Percentiles rank a stretch among this genome's conserved stretches.
Conservation (phyloP, 2,113 vertebrate genomes). For the Hemiprocne comata region DNA sequence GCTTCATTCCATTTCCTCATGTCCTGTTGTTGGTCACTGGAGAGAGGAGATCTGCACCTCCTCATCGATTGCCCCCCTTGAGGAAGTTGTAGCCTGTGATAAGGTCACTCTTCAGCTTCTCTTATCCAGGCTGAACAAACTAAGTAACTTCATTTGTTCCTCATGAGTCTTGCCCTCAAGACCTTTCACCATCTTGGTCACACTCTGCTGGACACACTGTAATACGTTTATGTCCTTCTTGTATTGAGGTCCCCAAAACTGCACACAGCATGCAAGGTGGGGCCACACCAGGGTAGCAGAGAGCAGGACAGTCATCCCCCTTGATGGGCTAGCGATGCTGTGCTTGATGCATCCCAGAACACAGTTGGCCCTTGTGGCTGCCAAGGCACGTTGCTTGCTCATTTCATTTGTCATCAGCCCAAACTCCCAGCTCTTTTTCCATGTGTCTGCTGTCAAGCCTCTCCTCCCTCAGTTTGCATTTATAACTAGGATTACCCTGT, state of each 20-base stretch:
- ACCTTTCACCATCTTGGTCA: neutral
- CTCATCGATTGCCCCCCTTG: fast-evolving
- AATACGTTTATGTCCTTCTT: neutral
- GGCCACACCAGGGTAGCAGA: neutral
- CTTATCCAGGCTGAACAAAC: neutral
- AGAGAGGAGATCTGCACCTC: neutral
- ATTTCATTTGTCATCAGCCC: neutral
- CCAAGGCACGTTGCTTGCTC: neutral
- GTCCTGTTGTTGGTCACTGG: neutral
- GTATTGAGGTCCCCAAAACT: neutral
- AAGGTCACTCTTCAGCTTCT: neutral
- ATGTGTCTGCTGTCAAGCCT: neutral
- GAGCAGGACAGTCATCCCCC: neutral
- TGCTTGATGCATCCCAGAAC: neutral
- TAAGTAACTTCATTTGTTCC: neutral
- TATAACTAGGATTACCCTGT: neutral
- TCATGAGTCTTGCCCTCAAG: neutral
- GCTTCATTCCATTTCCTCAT: neutral
- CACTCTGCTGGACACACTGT: neutral
- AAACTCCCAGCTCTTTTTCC: neutral
- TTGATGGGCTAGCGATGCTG: fast-evolving
- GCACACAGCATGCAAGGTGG: neutral
- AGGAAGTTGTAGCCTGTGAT: neutral
- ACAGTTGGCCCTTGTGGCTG: neutral
- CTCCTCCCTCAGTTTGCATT: fast-evolving